Base-by-base conservation (phyloP, 2,888 invertebrate species). In the Endotricha flammealis region DNA sequence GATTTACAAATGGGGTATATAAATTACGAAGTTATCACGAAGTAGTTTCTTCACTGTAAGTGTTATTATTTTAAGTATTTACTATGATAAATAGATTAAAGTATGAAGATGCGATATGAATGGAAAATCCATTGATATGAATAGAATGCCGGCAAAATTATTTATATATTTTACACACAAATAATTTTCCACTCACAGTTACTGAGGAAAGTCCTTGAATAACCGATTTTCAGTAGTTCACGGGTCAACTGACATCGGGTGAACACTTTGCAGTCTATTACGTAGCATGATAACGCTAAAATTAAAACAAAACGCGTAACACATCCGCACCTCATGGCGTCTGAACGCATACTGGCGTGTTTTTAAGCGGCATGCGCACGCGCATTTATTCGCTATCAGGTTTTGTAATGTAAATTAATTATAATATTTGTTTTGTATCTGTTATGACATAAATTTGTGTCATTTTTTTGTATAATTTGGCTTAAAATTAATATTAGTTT, bases 231-330 rank as follows among this genome's bases (percentile, higher is more conserved):
- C 46, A 90, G 57, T 33, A 93, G 70, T 63, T 92, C 92, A 41
- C 90, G 87, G 9, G 91, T 91, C 37, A 92, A 82, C 39, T 93
- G 91, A 61, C 93, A 94, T 72, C 90, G 77, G 1, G 90, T 89
- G 50, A 90, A 89, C 39, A 91, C 88, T 83, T 90, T 92, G 1
- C 69, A 63, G 32, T 82, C 53, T 17, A 63, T 50, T 9, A 64
- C 44, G 41, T 64, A 50, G 46, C 65, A 45, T 46, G 63, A 62
- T 48, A 75, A 42, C 17, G 57, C 44, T 33, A 71, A 39, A 44
- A 73, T 33, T 33, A 73, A 34, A 28, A 62, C 13, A 1, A 60
- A 10, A 13, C 50, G 17, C 11, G 63, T 7, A 9, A 59, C 61
- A 55, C 77, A 78, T 74, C 65, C 51, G 46, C 23, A 27, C 64